Conservation (phyloP, 2,797 vertebrate genomes). For the Cirrhinus molitorella region DNA sequence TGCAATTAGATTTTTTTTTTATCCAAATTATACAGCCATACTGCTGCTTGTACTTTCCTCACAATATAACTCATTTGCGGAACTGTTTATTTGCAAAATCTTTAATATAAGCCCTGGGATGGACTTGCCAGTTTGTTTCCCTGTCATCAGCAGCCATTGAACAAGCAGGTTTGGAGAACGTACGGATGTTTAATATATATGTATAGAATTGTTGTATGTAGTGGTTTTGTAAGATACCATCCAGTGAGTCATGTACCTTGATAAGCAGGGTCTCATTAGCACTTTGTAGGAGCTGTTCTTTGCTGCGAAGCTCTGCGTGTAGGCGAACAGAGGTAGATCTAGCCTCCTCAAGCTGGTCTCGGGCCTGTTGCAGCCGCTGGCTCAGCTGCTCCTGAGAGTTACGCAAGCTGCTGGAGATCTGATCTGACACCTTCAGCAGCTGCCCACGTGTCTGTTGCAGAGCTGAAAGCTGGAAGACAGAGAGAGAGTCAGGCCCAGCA, state of each 20-base stretch:
- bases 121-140: neutral
- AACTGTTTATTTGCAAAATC: neutral
- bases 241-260: constrained; percentile 72
- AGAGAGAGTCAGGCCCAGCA: neutral
- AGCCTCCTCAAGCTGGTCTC: constrained; percentile 81
- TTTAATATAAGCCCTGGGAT: neutral
- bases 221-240: constrained; percentile 53
- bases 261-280: constrained; percentile 78
- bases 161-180: neutral
- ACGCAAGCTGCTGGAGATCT: constrained; percentile 67
- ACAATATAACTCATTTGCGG: neutral
- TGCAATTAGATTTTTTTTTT: too few species aligned
- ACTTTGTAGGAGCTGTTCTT: constrained; percentile 75
- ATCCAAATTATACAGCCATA: neutral
- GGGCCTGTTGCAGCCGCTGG: constrained; percentile 79
- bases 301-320: constrained; percentile 75
- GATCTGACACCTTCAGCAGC: constrained; percentile 70
- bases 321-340: constrained; percentile 71
- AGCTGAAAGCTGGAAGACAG: constrained; percentile 66
- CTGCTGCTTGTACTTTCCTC: neutral
- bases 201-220: neutral
- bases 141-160: neutral
- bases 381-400: constrained; percentile 74
- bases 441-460: constrained; percentile 75
- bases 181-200: neutral